Conservation (phyloP, 2,888 invertebrate species). For the Mycalesis mineus region DNA sequence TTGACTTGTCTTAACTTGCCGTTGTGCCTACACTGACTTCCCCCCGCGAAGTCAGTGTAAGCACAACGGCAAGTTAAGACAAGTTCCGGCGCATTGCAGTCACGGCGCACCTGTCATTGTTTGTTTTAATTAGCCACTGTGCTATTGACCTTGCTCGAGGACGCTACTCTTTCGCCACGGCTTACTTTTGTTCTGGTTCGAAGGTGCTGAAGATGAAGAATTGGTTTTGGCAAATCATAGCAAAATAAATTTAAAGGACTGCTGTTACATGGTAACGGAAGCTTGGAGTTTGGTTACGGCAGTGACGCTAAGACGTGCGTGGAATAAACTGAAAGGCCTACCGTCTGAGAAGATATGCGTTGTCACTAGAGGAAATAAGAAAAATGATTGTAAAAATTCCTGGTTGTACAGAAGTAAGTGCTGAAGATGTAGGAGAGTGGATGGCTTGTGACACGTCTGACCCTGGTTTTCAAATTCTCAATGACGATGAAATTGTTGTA, state of each 20-base stretch:
- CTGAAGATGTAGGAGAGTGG: conserved; percentile 14
- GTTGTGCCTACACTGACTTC: too few relatives aligned
- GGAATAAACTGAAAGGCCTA: conserved; percentile 28
- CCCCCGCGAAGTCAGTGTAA: too few relatives aligned
- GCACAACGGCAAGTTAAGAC: too few relatives aligned
- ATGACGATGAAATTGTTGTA: conserved; percentile 18
- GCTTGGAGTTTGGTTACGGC: conserved; percentile 29
- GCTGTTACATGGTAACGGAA: conserved; percentile 30
- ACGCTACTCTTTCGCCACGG: too few relatives aligned
- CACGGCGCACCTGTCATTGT: conserved; percentile 19
- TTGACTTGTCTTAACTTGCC: too few relatives aligned
- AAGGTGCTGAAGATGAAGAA: conserved; percentile 26
- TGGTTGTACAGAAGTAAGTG: conserved; percentile 14
- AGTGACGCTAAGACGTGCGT: conserved; percentile 31
- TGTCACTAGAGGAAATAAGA: conserved; percentile 27
- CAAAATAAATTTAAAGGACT: conserved; percentile 29
- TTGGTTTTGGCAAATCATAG: too few relatives aligned
- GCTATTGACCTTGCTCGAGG: conserved; percentile 29
- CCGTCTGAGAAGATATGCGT: conserved; percentile 29
- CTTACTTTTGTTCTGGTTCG: conserved; percentile 29
- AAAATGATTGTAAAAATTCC: conserved; percentile 17
- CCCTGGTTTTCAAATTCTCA: conserved; percentile 14
- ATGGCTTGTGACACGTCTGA: conserved; percentile 13
- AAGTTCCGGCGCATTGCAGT: neutral
- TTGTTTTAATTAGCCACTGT: conserved; percentile 29